Evolutionary conservation across 2,797 vertebrate genomes (phyloP).

Genomic region (Poeciliopsis presidionis): DNA sequence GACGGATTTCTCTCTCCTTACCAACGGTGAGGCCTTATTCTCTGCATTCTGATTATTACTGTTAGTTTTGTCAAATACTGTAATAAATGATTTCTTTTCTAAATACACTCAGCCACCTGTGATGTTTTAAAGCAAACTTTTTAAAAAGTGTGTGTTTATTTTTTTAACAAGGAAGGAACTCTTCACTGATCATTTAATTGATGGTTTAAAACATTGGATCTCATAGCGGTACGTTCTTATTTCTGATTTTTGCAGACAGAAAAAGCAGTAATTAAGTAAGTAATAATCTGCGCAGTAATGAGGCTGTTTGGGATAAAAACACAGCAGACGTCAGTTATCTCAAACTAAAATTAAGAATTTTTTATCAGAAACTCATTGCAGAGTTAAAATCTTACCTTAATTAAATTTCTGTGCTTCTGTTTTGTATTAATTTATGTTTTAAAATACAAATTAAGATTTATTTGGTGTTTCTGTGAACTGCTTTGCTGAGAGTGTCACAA

Average conservation of each 20-base stretch:
- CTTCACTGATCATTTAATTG: no score
- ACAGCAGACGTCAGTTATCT: background rate
- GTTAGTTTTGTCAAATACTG: slow-evolving; percentile 25
- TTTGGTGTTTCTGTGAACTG: background rate
- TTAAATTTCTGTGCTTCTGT: background rate
- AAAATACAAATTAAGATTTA: background rate
- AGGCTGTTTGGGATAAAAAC: background rate
- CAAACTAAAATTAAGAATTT: background rate
- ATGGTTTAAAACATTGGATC: no score
- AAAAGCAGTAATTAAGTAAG: background rate
- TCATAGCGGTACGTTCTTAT: background rate
- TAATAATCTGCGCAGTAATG: background rate
- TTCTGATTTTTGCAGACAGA: background rate
- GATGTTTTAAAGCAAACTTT: background rate
- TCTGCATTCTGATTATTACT: slow-evolving; percentile 23
- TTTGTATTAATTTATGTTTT: background rate
- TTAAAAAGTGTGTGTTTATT: background rate
- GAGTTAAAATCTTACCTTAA: background rate
- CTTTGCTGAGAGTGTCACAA: background rate
- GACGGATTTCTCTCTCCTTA: slow-evolving; percentile 5
- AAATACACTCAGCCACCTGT: background rate
- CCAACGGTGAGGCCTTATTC: slow-evolving; percentile 48
- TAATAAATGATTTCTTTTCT: slow-evolving; percentile 44
- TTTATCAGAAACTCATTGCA: background rate
- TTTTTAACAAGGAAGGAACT: no score